phyloP scores from a whole-genome alignment of 2,797 vertebrate species.

The Neopelma chrysocephalum region DNA sequence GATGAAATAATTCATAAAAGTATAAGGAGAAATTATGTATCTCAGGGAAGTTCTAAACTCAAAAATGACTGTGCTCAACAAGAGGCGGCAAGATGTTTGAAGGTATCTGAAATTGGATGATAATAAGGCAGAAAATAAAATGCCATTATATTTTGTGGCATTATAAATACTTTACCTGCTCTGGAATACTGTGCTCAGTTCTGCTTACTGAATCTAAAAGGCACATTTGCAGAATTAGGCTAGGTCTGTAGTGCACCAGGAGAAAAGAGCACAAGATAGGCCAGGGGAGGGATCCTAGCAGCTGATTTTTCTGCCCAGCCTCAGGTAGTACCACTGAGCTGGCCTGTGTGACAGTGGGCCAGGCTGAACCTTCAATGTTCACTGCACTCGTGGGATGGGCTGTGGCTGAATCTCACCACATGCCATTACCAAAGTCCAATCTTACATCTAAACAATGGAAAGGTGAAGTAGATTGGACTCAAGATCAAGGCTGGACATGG shows the following conservation, averaged over 20 bases:
- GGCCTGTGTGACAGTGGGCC: background rate
- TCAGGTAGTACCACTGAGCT: background rate
- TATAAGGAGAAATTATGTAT: background rate
- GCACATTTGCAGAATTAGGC: background rate
- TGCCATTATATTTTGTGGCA: background rate
- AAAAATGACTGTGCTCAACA: background rate
- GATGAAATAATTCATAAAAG: background rate
- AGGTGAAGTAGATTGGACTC: background rate
- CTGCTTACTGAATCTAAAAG: background rate
- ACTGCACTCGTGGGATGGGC: background rate
- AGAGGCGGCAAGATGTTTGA: background rate
- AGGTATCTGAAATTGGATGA: background rate
- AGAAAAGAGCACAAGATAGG: background rate
- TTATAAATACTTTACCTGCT: background rate
- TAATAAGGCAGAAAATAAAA: slow-evolving; percentile 5
- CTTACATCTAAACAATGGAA: background rate
- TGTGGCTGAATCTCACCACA: background rate
- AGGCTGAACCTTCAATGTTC: background rate
- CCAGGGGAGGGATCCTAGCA: background rate
- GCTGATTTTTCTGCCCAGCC: background rate
- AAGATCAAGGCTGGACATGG: background rate
- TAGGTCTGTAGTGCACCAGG: background rate
- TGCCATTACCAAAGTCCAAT: background rate
- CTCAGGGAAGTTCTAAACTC: background rate
- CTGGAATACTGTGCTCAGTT: background rate